Conservation (phyloP, 2,888 invertebrate species). For the Neelides folsomi region DNA sequence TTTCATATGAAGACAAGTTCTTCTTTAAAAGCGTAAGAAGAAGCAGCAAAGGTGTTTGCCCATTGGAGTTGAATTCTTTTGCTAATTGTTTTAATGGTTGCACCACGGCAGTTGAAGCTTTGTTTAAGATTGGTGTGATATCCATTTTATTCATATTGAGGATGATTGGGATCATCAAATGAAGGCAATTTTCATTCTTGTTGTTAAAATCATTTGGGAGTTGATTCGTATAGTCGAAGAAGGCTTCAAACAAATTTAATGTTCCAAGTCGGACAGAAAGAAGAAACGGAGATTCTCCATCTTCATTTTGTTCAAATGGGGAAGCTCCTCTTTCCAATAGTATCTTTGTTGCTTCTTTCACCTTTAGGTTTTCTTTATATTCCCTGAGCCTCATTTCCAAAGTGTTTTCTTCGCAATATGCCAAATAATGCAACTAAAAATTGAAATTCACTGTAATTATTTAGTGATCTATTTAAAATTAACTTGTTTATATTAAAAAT, state of each 20-base stretch:
- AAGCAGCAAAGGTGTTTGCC: not conserved
- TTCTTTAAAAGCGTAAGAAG: not conserved
- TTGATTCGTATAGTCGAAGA: constrained; percentile 5
- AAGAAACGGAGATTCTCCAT: constrained; percentile 12
- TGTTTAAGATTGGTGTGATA: too few species aligned
- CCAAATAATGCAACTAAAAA: constrained; percentile 21
- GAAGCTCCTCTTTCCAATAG: constrained; percentile 17
- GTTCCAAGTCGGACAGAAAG: constrained; percentile 10
- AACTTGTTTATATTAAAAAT: constrained; percentile 1
- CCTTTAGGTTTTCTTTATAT: not conserved
- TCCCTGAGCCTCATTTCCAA: not conserved
- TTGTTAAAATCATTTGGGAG: constrained; percentile 1
- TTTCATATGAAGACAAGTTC: not conserved
- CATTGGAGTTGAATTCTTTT: not conserved
- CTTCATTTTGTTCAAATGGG: constrained; percentile 11
- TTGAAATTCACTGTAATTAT: not conserved
- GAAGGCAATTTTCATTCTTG: too few species aligned
- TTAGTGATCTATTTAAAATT: not conserved
- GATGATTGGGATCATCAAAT: too few species aligned
- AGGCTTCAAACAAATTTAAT: constrained; percentile 12
- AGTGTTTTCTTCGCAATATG: constrained; percentile 1
- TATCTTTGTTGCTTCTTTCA: constrained; percentile 9
- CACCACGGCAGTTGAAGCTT: too few species aligned
- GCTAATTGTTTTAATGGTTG: not conserved
- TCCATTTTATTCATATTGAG: too few species aligned